Base-by-base conservation (phyloP, 2,888 invertebrate genomes). In the Melieria omissa region DNA sequence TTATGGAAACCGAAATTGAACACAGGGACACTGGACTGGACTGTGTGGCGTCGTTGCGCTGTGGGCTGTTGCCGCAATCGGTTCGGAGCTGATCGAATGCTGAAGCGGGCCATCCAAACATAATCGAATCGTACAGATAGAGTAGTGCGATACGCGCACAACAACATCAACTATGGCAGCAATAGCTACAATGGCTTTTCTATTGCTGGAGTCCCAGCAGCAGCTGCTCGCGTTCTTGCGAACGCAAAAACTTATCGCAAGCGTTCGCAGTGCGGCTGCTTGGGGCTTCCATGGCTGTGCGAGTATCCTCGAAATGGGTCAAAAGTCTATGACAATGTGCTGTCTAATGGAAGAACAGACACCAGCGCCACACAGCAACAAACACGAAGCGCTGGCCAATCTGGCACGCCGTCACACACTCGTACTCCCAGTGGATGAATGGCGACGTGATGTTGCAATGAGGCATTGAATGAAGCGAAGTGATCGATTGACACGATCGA, bases 261-360 rank as follows among this genome's bases (percentile, higher is more conserved):
- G 29, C n/a, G n/a, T n/a, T n/a, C n/a, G n/a, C n/a, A n/a, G n/a
- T 41, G 44, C 8, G 12, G 42, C 60, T 60, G 7, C 8, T 16
- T 57, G 57, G 16, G 16, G 57, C 57, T 57, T 44, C 41, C 54
- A 14, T 45, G 16, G 62, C 12, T 46, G 12, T 63, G 63, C 41
- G 14, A 14, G 45, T 29, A 41, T 82, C 80, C 81, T 81, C 80
- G 81, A 86, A 86, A 86, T 86, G 82, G 86, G 85, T 86, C 86
- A 86, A 86, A 86, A 86, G 86, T 85, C 85, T 83, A 80, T 81
- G 80, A 80, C 82, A 82, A 79, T 77, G 73, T 80, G 65, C 67
- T 74, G 65, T 63, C 29, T 29, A 57, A 67, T 8, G 64, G 42
- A 60, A 14, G 60, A 67, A 52, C 16, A 67, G 67, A 67, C 67